Evolutionary conservation across 1,140 invertebrate genomes (phyloP).

Genomic region (Temnothorax curvispinosus): DNA sequence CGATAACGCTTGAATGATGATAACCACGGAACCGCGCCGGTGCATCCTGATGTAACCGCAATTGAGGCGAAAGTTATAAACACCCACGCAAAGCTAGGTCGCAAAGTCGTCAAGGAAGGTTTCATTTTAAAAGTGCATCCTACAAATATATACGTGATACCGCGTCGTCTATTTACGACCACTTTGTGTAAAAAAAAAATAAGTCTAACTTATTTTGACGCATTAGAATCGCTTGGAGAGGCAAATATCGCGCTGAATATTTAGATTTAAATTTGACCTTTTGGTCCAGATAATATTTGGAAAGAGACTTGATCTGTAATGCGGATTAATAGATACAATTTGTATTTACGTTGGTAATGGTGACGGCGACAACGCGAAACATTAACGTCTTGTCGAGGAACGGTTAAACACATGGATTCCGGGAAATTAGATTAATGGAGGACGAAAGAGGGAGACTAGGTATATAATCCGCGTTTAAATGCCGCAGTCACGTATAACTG

Average conservation of each 20-base stretch:
- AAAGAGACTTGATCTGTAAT: background rate
- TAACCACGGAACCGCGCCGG: background rate
- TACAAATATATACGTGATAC: background rate
- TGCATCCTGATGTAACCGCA: slow-evolving; percentile 8
- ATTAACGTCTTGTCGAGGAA: background rate
- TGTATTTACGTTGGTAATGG: background rate
- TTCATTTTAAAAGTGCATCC: slow-evolving; percentile 9
- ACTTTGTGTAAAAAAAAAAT: background rate
- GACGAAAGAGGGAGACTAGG: background rate
- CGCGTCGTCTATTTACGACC: background rate
- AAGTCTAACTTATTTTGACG: background rate
- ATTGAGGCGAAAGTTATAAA: slow-evolving; percentile 25
- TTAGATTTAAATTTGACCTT: background rate
- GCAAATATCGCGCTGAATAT: background rate
- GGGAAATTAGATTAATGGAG: slow-evolving; percentile 22
- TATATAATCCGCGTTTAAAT: slow-evolving; percentile 40
- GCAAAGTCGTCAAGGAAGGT: background rate
- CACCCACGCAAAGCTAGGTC: slow-evolving; percentile 23
- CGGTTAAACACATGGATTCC: background rate
- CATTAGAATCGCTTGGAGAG: background rate
- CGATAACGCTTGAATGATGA: slow-evolving; percentile 33
- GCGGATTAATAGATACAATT: background rate
- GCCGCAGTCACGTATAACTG: slow-evolving; percentile 50
- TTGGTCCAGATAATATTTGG: background rate
- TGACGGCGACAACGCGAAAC: background rate